A percentile compares a stretch with the other conserved stretches of the same genome.
These are phyloP conservation scores for Syritta pipiens DNA, from an alignment of 2,888 invertebrate genomes.

Conservation along the genomic window DNA sequence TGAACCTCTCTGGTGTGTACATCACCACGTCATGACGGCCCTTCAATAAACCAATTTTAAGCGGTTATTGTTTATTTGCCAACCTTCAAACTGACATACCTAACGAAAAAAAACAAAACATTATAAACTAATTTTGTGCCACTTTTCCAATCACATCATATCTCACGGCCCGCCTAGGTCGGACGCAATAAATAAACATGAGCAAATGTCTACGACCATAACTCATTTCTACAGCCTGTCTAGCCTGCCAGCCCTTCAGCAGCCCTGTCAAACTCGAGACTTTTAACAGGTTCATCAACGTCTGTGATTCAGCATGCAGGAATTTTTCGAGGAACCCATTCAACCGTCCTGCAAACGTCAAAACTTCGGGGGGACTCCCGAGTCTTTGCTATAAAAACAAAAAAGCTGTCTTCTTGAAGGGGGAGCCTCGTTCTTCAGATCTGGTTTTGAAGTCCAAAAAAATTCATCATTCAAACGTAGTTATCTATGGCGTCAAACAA, in stretches of 20 bases:
- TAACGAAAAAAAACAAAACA: background rate
- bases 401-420: no score
- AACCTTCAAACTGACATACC: slow-evolving; percentile 20
- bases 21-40: background rate
- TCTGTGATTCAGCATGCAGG: no score
- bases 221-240: slow-evolving; percentile 34
- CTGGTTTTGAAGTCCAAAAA: no score
- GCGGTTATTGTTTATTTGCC: slow-evolving; percentile 23
- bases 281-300: no score
- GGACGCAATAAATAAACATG: slow-evolving; percentile 26
- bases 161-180: slow-evolving; percentile 1
- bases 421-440: no score
- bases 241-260: background rate
- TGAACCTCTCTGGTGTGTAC: background rate
- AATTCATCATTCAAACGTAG: background rate
- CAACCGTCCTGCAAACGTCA: no score
- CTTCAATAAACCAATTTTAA: slow-evolving; percentile 35
- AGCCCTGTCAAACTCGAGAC: slow-evolving; percentile 3
- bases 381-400: no score
- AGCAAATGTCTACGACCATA: slow-evolving; percentile 22
- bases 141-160: slow-evolving; percentile 15
- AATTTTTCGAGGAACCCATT: no score
- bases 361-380: no score
- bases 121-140: background rate
- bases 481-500: slow-evolving; percentile 3